Conservation (phyloP, 1,140 invertebrate genomes). For the silkworm (Bombyx mori) region ASM3026992v2 NC_085116.1:2039501-2040000, state of each 20-base stretch:
- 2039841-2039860: constrained; percentile 45
- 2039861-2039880: constrained; percentile 47
- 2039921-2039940: constrained; percentile 35
- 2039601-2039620: no score
- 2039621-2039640: no score
- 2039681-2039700: neutral
- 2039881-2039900: constrained; percentile 19
- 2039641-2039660: no score
- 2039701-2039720: neutral
- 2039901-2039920: constrained; percentile 12
- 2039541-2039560: no score
- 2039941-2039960: constrained; percentile 56
- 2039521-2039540: neutral
- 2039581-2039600: no score
- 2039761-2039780: constrained; percentile 57
- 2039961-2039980: constrained; percentile 65
- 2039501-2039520: neutral
- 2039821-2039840: constrained; percentile 58
- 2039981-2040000: constrained; percentile 61
- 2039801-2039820: constrained; percentile 28
- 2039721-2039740: constrained; percentile 46
- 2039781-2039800: constrained; percentile 25
- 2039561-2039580: no score
- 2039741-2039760: constrained; percentile 70
- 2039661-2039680: no score